Percentiles rank a stretch among this genome's conserved stretches.
Conservation (phyloP, 1,140 invertebrate genomes). For the Watersipora subatra region DNA sequence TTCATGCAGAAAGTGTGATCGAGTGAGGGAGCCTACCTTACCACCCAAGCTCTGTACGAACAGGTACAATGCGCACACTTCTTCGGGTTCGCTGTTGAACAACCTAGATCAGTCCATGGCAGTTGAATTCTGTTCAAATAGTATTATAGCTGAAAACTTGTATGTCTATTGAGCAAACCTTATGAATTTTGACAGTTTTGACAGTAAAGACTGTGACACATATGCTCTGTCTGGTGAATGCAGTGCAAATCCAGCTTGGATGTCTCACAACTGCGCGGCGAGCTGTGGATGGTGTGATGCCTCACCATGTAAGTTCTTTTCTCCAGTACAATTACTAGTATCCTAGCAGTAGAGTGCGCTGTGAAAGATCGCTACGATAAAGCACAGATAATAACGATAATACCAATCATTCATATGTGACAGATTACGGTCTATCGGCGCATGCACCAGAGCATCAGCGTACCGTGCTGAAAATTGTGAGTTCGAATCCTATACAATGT, state of each 20-base stretch:
- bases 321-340: background rate
- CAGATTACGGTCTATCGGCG: no score
- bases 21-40: background rate
- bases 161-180: no score
- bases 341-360: background rate
- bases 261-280: constrained; percentile 8
- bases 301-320: background rate
- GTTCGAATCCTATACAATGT: no score
- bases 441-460: no score
- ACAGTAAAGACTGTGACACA: background rate
- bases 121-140: no score
- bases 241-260: constrained; percentile 12
- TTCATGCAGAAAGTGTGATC: constrained; percentile 18
- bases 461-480: no score
- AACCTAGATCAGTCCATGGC: no score
- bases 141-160: no score
- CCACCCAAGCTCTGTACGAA: background rate
- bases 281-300: background rate
- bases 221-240: constrained; percentile 7
- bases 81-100: no score
- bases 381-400: no score
- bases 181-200: background rate
- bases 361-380: background rate
- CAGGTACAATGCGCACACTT: no score
- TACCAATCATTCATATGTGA: no score